phyloP scores from a whole-genome alignment of 2,797 vertebrate genomes.

The Typhlichthys eigenmanni region DNA sequence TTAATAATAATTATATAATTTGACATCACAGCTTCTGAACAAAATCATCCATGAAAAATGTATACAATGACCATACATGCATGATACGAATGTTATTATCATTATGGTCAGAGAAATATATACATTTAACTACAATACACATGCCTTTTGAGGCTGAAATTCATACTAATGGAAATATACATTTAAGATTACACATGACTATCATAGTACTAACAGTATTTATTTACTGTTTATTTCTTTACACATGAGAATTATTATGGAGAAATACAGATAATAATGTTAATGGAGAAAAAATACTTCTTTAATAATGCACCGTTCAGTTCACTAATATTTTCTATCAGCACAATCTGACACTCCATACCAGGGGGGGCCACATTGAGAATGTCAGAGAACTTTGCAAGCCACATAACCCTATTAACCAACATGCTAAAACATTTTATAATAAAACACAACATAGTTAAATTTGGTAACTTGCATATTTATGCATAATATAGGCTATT shows the following conservation, averaged over 20 bases:
- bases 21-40: neutral
- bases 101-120: slow-evolving; percentile 1
- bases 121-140: neutral
- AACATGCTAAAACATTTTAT: no score
- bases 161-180: neutral
- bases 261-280: no score
- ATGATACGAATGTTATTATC: slow-evolving; percentile 15
- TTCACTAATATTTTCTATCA: neutral
- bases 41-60: neutral
- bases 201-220: no score
- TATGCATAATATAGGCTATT: no score
- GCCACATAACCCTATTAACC: no score
- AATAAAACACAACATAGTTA: no score
- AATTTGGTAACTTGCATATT: no score
- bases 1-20: neutral
- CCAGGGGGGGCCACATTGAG: no score
- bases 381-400: no score
- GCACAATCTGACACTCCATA: neutral
- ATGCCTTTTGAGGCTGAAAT: neutral
- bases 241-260: no score
- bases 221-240: no score
- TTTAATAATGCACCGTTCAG: neutral
- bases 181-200: neutral
- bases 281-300: neutral
- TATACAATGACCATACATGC: neutral